A percentile compares a stretch with the other conserved stretches of the same genome.
Conservation (phyloP, 2,113 vertebrate genomes). For the Garra rufa region DNA sequence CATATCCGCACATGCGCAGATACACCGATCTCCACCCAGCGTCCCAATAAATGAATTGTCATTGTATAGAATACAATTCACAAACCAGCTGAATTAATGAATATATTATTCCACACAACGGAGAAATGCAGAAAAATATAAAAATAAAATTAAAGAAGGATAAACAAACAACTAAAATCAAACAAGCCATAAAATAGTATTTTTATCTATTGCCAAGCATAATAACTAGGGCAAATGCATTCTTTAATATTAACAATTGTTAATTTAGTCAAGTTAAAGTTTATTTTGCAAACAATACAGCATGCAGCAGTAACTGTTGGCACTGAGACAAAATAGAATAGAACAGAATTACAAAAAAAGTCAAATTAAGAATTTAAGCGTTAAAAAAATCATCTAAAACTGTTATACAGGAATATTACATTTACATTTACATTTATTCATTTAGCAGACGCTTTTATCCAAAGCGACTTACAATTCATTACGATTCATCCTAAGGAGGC, state of each 20-base stretch:
- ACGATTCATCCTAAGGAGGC: too few relatives aligned
- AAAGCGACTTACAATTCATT: too few relatives aligned
- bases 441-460: too few relatives aligned
- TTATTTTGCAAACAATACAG: neutral
- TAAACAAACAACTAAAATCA: neutral
- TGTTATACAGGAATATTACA: too few relatives aligned
- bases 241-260: neutral
- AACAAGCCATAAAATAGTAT: neutral
- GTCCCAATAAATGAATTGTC: neutral
- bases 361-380: too few relatives aligned
- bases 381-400: too few relatives aligned
- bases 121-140: too few relatives aligned
- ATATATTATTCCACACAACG: neutral
- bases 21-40: neutral
- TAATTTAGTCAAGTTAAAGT: neutral
- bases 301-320: neutral
- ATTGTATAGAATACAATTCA: neutral
- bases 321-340: neutral
- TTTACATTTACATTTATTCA: too few relatives aligned
- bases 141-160: too few relatives aligned
- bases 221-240: neutral
- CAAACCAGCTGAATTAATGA: neutral
- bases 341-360: neutral
- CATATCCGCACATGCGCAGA: constrained; percentile 38
- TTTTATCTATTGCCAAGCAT: neutral